phyloP scores from a whole-genome alignment of 2,797 vertebrate species.

The Halcyon badia region DNA sequence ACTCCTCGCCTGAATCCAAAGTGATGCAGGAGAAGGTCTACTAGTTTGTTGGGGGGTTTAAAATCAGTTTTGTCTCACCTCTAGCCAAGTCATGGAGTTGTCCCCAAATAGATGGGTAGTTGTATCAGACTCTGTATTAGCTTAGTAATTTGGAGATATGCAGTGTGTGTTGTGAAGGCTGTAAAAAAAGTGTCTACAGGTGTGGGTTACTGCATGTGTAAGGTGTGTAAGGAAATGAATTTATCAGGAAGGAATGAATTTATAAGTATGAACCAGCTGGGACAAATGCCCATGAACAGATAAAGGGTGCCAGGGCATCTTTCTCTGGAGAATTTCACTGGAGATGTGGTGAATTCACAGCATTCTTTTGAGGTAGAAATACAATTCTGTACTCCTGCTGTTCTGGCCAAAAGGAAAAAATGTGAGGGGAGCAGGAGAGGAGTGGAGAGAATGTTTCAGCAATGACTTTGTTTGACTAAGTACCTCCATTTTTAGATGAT shows the following conservation, averaged over 20 bases:
- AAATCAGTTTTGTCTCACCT: neutral
- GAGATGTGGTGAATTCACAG: neutral
- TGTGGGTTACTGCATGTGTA: neutral
- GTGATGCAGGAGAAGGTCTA: neutral
- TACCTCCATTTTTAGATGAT: fast-evolving
- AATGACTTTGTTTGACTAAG: neutral
- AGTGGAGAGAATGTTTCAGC: neutral
- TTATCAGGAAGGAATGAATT: neutral
- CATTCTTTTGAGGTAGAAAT: neutral
- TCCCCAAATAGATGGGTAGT: neutral
- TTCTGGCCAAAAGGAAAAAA: neutral
- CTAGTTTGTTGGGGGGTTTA: neutral
- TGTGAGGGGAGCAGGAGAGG: fast-evolving
- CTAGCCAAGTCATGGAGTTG: neutral
- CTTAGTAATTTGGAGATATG: neutral
- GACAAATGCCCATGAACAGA: neutral
- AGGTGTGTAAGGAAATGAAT: neutral
- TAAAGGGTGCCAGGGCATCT: neutral
- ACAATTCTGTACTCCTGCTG: neutral
- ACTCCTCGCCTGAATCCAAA: neutral
- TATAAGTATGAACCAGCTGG: neutral
- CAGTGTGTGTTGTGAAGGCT: neutral
- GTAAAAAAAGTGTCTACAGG: neutral
- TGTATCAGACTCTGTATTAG: neutral
- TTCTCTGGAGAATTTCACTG: neutral